Percentiles rank a stretch among this genome's conserved stretches.
Conservation (phyloP, 2,113 vertebrate genomes). For the Daubentonia madagascariensis region DNA sequence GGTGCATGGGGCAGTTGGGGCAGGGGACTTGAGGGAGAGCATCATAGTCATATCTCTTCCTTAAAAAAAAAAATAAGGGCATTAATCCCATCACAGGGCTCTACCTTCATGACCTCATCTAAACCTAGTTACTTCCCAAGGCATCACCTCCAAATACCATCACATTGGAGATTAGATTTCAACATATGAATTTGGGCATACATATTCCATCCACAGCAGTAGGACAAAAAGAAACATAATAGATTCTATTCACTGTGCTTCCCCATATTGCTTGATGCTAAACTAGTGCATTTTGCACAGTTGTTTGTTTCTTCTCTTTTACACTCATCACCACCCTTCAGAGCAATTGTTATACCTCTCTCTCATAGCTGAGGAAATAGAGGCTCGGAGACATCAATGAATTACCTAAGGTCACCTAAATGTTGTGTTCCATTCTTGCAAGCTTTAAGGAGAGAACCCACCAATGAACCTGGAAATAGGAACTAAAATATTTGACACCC, state of each 20-base stretch:
- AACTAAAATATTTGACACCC: neutral
- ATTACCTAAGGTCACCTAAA: neutral
- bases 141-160: neutral
- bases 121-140: neutral
- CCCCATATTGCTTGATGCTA: neutral
- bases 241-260: neutral
- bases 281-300: neutral
- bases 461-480: neutral
- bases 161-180: neutral
- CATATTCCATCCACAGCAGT: neutral
- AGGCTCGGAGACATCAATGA: neutral
- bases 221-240: neutral
- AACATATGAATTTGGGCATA: neutral
- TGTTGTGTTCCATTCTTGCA: neutral
- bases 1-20: fast-evolving
- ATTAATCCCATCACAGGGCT: neutral
- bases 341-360: neutral
- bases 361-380: neutral
- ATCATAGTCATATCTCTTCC: neutral
- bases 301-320: neutral
- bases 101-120: neutral
- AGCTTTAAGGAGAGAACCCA: neutral
- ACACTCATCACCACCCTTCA: neutral
- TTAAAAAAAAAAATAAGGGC: neutral
- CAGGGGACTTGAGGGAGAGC: no score